These are phyloP conservation scores for Vandiemenella viatica DNA, from an alignment of 2,888 invertebrate genomes.

Conservation along the genomic window DNA sequence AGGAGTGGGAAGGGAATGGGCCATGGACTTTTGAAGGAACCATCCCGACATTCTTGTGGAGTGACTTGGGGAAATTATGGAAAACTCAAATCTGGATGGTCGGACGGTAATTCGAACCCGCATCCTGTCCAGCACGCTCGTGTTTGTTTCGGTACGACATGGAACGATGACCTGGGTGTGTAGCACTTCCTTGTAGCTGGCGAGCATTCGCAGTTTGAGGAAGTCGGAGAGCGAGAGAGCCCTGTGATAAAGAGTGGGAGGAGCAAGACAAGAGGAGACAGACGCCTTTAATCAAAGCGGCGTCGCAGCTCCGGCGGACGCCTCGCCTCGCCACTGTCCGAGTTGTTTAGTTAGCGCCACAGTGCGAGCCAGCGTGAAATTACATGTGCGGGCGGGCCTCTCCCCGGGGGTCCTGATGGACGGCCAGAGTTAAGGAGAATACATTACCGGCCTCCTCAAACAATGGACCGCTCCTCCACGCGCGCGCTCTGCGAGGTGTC, in stretches of 20 bases:
- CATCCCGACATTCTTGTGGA: too few species aligned
- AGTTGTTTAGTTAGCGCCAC: conserved; percentile 2
- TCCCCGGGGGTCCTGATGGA: conserved; percentile 17
- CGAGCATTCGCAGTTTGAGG: too few species aligned
- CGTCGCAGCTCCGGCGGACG: not conserved
- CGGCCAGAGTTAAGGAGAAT: conserved; percentile 16
- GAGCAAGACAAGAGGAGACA: not conserved
- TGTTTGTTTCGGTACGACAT: too few species aligned
- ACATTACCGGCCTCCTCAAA: conserved; percentile 22
- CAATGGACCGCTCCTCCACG: conserved; percentile 25
- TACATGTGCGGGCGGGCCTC: conserved; percentile 23
- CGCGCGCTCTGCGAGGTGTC: not conserved
- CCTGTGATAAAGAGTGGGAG: not conserved
- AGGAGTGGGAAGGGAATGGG: too few species aligned
- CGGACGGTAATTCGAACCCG: too few species aligned
- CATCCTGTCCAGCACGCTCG: too few species aligned
- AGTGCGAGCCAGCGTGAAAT: conserved; percentile 42
- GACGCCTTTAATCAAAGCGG: conserved; percentile 3
- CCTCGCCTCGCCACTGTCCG: not conserved
- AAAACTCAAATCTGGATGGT: too few species aligned
- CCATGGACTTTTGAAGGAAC: too few species aligned
- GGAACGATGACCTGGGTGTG: too few species aligned
- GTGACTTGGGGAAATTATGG: too few species aligned
- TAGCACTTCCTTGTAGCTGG: too few species aligned
- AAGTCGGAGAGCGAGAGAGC: too few species aligned